Evolutionary conservation across 2,797 vertebrate genomes (phyloP), one percentile per base, ranked within the genome.

Genomic region (Poecilia picta): DNA sequence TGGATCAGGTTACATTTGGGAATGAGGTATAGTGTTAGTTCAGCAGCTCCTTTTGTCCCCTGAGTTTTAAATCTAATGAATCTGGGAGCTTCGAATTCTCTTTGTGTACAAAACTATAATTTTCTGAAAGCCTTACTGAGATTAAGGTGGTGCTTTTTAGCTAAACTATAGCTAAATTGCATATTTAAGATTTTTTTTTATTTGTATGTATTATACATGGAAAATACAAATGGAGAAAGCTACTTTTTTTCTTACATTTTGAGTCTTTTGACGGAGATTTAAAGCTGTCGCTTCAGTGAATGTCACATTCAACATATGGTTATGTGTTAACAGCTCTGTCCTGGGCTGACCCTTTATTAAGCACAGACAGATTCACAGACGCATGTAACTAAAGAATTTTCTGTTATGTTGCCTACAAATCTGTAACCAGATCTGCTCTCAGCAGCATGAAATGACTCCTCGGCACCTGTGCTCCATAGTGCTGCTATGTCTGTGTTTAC

Each of bases 41-140:
- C 91, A 92, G 92, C 91, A 89, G 68, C 87, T 92, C 93, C 87
- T 86, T 93, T 93, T 95, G 93, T 93, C 91, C 89, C 90, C 78
- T 13, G 80, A 91, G 89, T 88, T 89, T 88, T 89, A 87, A 90
- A 87, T 85, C 83, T 86, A 79, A 87, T 89, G 80, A 91, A 92
- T 85, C 77, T 39, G 73, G 72, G 76, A 80, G 84, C 80, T 88
- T 77, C 74, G 76, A 76, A 79, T 89, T 76, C 49, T 75, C 78
- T 79, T 49, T 20, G 31, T 85, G 78, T 75, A 81, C 86, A 86
- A 80, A 86, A 77, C 75, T 74, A 49, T 8, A 16, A 8, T 49
- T 81, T 87, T 46, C 13, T 3, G 3, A n/a, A 68, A 68, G 64
- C 20, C 66, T 70, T 15, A 8, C n/a, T 43, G 39, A 43, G 13